Base-by-base conservation (phyloP, 2,888 invertebrate genomes). In the Pristionchus entomophagus region DNA sequence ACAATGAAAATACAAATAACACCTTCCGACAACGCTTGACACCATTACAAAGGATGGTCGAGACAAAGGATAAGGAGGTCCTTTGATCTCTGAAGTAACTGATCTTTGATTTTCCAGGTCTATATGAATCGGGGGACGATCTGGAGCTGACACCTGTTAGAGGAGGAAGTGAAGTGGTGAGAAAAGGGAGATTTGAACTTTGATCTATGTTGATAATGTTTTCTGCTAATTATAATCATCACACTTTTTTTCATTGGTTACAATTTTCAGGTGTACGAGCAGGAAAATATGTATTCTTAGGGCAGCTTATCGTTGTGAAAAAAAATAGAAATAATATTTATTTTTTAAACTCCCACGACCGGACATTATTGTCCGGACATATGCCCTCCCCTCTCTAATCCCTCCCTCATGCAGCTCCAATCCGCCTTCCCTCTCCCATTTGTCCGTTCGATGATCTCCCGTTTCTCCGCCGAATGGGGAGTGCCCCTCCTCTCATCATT, bases 401-500 rank as follows among this genome's bases (percentile, higher is more conserved):
- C 78, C 51, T 51, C 4, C 32, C 32, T 6, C 45, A 26, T 10
- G 77, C 83, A 89, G 88, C 88, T 87, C 5, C 69, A 86, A n/a
- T 88, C 86, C 26, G 85, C 86, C 73, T 84, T 89, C 38, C 90
- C 90, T 14, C 78, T 91, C 0, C 88, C 88, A 84, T 87, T 90
- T 26, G 89, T 89, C 5, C 86, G 87, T 17, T 86, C 87, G 14
- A 86, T 88, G 1, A 86, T 91, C 62, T 88, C 89, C 53, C 88
- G 88, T 14, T 91, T 90, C 80, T 87, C 88, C 0, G 83, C 87
- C 35, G 89, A 88, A 56, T 91, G 90, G 90, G 90, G 90, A 38
- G 89, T 91, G 1, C 90, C 90, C 41, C 87, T 88, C 19, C 89
- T 91, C 5, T 89, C 90, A 2, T 88, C 90, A 1, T 88, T 91